These are phyloP conservation scores for Poecilia wingei DNA, from an alignment of 2,797 vertebrate species.

Conservation along the genomic window DNA sequence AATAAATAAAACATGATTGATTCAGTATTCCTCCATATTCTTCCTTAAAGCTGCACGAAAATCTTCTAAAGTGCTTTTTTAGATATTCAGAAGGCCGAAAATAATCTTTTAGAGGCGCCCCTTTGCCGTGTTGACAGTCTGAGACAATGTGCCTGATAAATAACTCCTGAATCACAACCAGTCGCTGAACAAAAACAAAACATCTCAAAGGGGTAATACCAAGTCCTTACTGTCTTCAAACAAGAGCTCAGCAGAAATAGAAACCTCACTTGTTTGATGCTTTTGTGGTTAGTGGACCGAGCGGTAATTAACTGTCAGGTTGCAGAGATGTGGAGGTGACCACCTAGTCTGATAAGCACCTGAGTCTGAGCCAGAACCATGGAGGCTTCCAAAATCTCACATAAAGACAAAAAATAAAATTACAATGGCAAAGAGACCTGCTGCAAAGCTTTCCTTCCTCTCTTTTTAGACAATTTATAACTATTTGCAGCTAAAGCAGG, in stretches of 20 bases:
- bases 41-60: slow-evolving; percentile 27
- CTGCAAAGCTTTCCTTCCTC: slow-evolving; percentile 60
- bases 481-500: slow-evolving; percentile 39
- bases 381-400: slow-evolving; percentile 53
- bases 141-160: slow-evolving; percentile 15
- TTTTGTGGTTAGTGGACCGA: slow-evolving; percentile 39
- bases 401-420: slow-evolving; percentile 43
- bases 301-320: slow-evolving; percentile 65
- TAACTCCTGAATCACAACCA: background rate
- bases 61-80: slow-evolving; percentile 3
- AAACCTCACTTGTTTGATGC: slow-evolving; percentile 5
- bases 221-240: background rate
- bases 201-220: background rate
- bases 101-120: background rate
- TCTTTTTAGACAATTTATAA: slow-evolving; percentile 42
- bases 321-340: slow-evolving; percentile 46
- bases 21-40: slow-evolving; percentile 45
- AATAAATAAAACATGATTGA: slow-evolving; percentile 82
- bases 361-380: slow-evolving; percentile 56
- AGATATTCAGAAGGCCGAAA: slow-evolving; percentile 1
- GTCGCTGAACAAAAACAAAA: slow-evolving; percentile 1
- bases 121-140: slow-evolving; percentile 4
- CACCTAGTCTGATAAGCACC: slow-evolving; percentile 59
- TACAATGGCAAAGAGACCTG: slow-evolving; percentile 46
- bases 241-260: slow-evolving; percentile 14